phyloP scores from a whole-genome alignment of 2,113 vertebrate species.

The Clupea harengus region DNA sequence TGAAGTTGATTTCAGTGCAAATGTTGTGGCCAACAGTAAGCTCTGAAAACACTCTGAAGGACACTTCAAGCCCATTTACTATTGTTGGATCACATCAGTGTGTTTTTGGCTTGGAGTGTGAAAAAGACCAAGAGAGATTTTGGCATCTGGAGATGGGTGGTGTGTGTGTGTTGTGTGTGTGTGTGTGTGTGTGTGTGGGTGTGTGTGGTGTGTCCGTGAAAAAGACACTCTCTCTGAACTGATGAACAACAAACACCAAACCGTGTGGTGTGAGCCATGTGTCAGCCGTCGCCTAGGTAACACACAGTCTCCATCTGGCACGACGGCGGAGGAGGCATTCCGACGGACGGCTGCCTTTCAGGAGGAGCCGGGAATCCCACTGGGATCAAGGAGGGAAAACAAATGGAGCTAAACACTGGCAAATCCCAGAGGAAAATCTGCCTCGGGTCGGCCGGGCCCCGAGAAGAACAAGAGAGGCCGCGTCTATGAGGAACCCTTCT shows the following conservation, averaged over 20 bases:
- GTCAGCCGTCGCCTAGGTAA: not conserved
- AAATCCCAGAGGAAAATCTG: not conserved
- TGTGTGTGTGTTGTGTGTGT: no score
- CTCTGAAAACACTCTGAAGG: not conserved
- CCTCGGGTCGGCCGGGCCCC: not conserved
- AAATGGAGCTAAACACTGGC: not conserved
- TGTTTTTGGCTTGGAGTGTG: not conserved
- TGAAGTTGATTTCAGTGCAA: not conserved
- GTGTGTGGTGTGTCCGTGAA: no score
- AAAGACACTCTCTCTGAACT: not conserved
- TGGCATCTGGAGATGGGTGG: not conserved
- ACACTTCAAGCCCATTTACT: not conserved
- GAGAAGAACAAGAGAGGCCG: not conserved
- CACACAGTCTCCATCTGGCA: not conserved
- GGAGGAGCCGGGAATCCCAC: not conserved
- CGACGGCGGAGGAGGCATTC: not conserved
- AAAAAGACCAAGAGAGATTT: not conserved
- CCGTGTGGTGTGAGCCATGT: not conserved
- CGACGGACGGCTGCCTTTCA: not conserved
- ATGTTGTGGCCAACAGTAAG: not conserved
- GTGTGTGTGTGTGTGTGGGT: no score
- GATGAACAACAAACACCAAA: not conserved
- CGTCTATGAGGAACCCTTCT: not conserved
- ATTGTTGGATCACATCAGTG: not conserved
- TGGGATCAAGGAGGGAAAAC: not conserved